These are phyloP conservation scores for Gallinago nigripennis DNA, from an alignment of 2,797 vertebrate genomes.

Conservation along the genomic window DNA sequence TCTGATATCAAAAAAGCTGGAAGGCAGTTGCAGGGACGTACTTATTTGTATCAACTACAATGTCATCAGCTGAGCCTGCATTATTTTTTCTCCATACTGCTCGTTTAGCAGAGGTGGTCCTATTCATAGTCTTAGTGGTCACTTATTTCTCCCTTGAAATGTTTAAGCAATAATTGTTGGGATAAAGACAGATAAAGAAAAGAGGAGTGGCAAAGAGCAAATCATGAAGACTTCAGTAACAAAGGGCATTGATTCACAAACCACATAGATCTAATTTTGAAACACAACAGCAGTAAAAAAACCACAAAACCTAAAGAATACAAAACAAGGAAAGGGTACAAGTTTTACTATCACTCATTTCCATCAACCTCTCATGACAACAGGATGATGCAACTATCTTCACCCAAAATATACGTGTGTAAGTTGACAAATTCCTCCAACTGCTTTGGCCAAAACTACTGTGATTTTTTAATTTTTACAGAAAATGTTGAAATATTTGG, in stretches of 20 bases:
- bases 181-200: background rate
- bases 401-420: background rate
- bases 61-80: slow-evolving; percentile 7
- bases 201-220: background rate
- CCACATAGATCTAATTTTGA: background rate
- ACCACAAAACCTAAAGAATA: background rate
- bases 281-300: slow-evolving; percentile 25
- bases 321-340: background rate
- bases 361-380: background rate
- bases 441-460: background rate
- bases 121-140: background rate
- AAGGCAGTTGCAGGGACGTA: slow-evolving; percentile 24
- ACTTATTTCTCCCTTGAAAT: slow-evolving; percentile 13
- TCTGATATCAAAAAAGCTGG: slow-evolving; percentile 39
- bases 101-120: slow-evolving; percentile 23
- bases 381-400: background rate
- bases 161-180: background rate
- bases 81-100: background rate
- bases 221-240: background rate
- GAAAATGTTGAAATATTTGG: background rate
- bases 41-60: slow-evolving; percentile 38
- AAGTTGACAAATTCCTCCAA: background rate
- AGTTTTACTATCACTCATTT: background rate
- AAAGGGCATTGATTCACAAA: slow-evolving; percentile 5
- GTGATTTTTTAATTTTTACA: background rate